These are phyloP conservation scores for Cebuella pygmaea DNA, from an alignment of 2,797 vertebrate genomes.

Conservation along the genomic window DNA sequence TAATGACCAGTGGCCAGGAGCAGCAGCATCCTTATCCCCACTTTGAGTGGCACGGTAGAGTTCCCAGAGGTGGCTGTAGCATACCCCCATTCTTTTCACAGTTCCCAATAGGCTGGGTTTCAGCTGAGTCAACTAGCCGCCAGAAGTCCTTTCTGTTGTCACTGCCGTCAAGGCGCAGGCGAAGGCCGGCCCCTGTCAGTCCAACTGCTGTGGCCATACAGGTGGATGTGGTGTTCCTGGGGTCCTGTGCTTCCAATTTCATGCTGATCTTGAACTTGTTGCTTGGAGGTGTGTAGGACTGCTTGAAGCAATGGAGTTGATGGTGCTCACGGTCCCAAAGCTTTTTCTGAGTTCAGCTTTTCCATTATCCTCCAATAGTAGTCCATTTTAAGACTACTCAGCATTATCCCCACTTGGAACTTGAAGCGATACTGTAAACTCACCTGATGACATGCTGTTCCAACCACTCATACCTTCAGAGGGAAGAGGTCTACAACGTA, in stretches of 20 bases:
- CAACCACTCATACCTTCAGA: background rate
- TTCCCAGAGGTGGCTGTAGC: slow-evolving; percentile 96
- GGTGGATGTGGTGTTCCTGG: slow-evolving; percentile 97
- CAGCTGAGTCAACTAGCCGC: slow-evolving; percentile 97
- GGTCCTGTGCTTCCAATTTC: slow-evolving; percentile 98
- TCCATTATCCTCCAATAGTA: background rate
- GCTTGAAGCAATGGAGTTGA: background rate
- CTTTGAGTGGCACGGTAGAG: background rate
- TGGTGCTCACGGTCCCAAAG: background rate
- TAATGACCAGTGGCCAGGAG: background rate
- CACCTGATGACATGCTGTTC: background rate
- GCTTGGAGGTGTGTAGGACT: slow-evolving; percentile 89
- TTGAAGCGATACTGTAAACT: background rate
- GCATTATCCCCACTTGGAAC: background rate
- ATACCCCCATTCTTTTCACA: slow-evolving; percentile 98
- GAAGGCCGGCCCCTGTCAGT: slow-evolving; percentile 95
- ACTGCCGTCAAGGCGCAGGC: slow-evolving; percentile 95
- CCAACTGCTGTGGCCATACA: slow-evolving; percentile 98
- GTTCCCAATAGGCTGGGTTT: slow-evolving; percentile 97
- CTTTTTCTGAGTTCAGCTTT: background rate
- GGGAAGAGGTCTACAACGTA: background rate
- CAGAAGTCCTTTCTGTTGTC: slow-evolving; percentile 99
- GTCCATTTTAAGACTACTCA: background rate
- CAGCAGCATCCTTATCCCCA: background rate
- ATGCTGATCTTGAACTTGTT: slow-evolving; percentile 99